Evolutionary conservation across 2,797 vertebrate species (phyloP).

Genomic region (Cuculus canorus): DNA sequence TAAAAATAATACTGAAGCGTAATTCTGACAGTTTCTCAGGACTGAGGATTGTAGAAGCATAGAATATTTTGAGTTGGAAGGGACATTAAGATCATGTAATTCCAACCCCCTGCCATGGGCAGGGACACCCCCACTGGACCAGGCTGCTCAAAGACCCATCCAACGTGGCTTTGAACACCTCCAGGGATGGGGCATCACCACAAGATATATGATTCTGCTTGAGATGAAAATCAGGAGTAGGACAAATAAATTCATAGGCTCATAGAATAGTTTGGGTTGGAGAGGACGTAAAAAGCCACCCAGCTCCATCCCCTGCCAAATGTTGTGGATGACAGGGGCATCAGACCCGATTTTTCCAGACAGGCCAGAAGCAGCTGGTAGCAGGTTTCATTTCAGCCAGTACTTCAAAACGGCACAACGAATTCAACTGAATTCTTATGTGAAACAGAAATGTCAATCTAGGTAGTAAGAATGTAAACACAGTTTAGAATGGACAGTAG

Average conservation of each 20-base stretch:
- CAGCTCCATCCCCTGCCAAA: not conserved
- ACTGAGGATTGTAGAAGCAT: too few species aligned
- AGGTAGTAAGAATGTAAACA: not conserved
- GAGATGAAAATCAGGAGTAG: conserved; percentile 41
- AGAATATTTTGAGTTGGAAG: too few species aligned
- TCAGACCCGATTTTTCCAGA: not conserved
- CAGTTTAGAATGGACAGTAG: not conserved
- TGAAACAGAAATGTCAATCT: not conserved
- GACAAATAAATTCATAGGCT: conserved; percentile 13
- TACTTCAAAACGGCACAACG: not conserved
- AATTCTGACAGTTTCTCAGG: not conserved
- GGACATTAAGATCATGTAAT: too few species aligned
- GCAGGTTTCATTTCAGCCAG: conserved; percentile 28
- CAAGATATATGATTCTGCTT: not conserved
- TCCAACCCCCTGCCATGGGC: too few species aligned
- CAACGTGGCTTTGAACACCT: too few species aligned
- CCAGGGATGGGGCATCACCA: too few species aligned
- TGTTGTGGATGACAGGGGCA: not conserved
- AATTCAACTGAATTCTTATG: not conserved
- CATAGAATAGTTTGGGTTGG: too few species aligned
- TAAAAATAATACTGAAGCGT: not conserved
- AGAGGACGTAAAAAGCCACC: too few species aligned
- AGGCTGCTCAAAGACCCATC: too few species aligned
- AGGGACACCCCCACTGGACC: too few species aligned
- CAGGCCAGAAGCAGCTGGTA: conserved; percentile 4